Conservation (phyloP, 2,888 invertebrate species). For the Hypolimnas misippus region DNA sequence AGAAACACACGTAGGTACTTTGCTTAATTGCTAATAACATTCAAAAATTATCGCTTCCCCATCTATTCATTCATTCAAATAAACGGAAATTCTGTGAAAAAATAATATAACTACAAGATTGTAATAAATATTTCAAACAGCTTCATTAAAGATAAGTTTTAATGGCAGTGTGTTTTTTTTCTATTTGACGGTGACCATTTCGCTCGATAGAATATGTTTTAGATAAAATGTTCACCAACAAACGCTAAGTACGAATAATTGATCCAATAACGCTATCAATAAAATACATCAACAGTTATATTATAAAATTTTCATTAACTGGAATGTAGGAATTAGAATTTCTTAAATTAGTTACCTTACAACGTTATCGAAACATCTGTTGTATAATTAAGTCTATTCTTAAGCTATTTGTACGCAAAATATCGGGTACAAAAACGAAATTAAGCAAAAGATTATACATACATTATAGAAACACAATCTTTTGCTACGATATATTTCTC, state of each 20-base stretch:
- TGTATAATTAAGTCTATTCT: conserved; percentile 32
- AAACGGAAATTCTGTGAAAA: conserved; percentile 12
- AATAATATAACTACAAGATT: conserved; percentile 12
- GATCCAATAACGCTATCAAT: conserved; percentile 62
- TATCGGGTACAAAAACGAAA: conserved; percentile 38
- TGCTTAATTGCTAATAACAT: conserved; percentile 41
- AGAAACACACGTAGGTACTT: conserved; percentile 51
- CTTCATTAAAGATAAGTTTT: conserved; percentile 33
- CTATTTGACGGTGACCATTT: conserved; percentile 55
- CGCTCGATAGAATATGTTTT: background rate
- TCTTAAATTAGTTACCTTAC: conserved; percentile 33
- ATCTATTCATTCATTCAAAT: conserved; percentile 30
- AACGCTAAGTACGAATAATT: conserved; percentile 77
- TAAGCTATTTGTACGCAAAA: conserved; percentile 46
- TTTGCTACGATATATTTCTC: background rate
- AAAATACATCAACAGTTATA: conserved; percentile 56
- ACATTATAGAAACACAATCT: background rate
- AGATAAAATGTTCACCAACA: conserved; percentile 62
- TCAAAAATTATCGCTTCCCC: conserved; percentile 43
- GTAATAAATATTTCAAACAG: conserved; percentile 27
- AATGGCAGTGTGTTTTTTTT: conserved; percentile 67
- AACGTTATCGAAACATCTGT: conserved; percentile 20
- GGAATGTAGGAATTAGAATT: conserved; percentile 58
- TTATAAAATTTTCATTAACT: conserved; percentile 48
- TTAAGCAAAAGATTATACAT: conserved; percentile 13